phyloP scores from a whole-genome alignment of 2,888 invertebrate species.

The Empis livida region DNA sequence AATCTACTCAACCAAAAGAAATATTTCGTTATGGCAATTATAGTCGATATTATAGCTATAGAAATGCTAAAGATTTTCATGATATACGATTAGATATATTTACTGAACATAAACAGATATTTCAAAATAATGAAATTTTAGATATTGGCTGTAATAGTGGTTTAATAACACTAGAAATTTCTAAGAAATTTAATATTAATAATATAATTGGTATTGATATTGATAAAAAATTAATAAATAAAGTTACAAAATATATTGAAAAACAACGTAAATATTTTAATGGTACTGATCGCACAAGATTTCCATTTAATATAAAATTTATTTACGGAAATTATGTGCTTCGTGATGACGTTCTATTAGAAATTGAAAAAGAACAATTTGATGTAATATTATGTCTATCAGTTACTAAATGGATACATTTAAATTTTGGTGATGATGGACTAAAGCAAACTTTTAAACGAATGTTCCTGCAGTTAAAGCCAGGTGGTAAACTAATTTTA shows the following conservation, averaged over 20 bases:
- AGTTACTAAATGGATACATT: constrained; percentile 83
- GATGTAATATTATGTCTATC: constrained; percentile 75
- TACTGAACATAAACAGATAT: constrained; percentile 47
- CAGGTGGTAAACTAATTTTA: constrained; percentile 65
- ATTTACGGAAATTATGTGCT: constrained; percentile 71
- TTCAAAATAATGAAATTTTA: constrained; percentile 58
- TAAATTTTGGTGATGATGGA: constrained; percentile 78
- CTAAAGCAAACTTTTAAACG: constrained; percentile 67
- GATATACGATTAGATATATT: constrained; percentile 61
- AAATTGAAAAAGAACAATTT: constrained; percentile 60
- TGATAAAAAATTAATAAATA: constrained; percentile 54
- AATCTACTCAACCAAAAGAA: constrained; percentile 11
- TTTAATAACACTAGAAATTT: constrained; percentile 62
- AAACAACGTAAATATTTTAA: constrained; percentile 7
- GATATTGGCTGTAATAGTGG: constrained; percentile 88
- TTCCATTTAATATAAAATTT: constrained; percentile 66
- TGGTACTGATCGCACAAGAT: constrained; percentile 35
- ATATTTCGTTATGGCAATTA: constrained; percentile 31
- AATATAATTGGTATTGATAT: constrained; percentile 73
- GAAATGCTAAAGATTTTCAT: constrained; percentile 50
- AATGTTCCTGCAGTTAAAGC: constrained; percentile 59
- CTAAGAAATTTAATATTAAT: constrained; percentile 53
- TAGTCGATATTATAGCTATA: constrained; percentile 65
- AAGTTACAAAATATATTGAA: constrained; percentile 16
- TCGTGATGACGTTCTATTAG: constrained; percentile 56